These are phyloP conservation scores for Cylindroiulus punctatus DNA, from an alignment of 2,888 invertebrate species.

Conservation along the genomic window DNA sequence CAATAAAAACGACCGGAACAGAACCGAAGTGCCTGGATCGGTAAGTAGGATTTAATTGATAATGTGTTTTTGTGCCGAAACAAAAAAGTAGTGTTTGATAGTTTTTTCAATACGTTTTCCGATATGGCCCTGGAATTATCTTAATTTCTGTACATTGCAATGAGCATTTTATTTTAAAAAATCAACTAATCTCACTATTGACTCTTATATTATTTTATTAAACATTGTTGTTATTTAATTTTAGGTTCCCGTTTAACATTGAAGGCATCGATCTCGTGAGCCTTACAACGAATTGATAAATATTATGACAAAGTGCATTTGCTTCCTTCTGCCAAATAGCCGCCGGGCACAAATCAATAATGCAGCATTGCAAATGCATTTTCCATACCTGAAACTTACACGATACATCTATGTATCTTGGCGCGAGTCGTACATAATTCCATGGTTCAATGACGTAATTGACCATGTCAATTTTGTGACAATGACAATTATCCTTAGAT, in stretches of 20 bases:
- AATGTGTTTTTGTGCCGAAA: neutral
- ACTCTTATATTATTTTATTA: neutral
- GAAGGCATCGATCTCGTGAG: neutral
- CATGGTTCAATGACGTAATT: neutral
- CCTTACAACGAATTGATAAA: slow-evolving; percentile 1
- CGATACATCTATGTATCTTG: neutral
- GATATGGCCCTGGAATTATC: too few species aligned
- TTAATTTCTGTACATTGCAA: too few species aligned
- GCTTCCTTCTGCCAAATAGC: slow-evolving; percentile 26
- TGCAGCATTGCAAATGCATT: neutral
- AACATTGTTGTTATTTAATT: neutral
- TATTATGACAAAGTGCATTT: neutral
- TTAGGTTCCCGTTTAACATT: slow-evolving; percentile 7
- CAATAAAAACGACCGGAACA: slow-evolving; percentile 36
- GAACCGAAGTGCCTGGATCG: slow-evolving; percentile 47
- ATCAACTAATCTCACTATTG: neutral
- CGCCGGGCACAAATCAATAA: neutral
- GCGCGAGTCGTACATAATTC: neutral
- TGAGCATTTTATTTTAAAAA: neutral
- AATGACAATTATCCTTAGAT: neutral
- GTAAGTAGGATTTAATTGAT: slow-evolving; percentile 46
- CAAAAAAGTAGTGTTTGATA: too few species aligned
- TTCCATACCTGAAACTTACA: neutral
- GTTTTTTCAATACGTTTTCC: too few species aligned
- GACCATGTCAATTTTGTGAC: neutral